Percentiles rank a stretch among this genome's conserved stretches.
phyloP scores from a whole-genome alignment of 2,113 vertebrate genomes.

The Mesitornis unicolor region DNA sequence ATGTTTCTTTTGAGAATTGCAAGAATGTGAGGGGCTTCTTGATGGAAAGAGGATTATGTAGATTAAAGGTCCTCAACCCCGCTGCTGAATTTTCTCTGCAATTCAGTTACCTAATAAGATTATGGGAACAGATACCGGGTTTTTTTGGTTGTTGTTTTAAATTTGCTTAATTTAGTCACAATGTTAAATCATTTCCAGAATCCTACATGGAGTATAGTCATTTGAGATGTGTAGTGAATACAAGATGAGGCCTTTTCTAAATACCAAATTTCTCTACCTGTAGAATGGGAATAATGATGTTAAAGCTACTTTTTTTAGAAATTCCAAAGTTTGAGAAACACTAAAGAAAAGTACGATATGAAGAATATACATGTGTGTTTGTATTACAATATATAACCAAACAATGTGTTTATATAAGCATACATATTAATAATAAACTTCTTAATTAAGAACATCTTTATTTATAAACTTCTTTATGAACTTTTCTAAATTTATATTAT shows the following conservation, averaged over 20 bases:
- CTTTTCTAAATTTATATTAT: too few relatives aligned
- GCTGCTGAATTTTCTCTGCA: not conserved
- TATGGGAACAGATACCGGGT: not conserved
- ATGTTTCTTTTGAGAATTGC: not conserved
- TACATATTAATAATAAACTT: not conserved
- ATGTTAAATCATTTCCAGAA: conserved; percentile 11
- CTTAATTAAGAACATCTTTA: too few relatives aligned
- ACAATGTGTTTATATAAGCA: not conserved
- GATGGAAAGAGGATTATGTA: not conserved
- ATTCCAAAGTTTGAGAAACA: not conserved
- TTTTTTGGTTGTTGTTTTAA: not conserved
- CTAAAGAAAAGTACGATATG: not conserved
- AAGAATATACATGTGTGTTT: not conserved
- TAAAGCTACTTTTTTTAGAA: not conserved
- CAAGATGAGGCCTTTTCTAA: not conserved
- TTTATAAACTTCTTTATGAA: too few relatives aligned
- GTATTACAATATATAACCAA: not conserved
- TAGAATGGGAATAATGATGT: not conserved
- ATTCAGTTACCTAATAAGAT: not conserved
- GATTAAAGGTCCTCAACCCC: not conserved
- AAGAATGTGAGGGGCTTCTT: not conserved
- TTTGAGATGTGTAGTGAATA: not conserved
- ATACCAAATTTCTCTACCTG: not conserved
- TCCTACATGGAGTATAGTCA: not conserved
- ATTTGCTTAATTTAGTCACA: not conserved